Evolutionary conservation across 2,797 vertebrate species (phyloP), one percentile per base, ranked within the genome.

Genomic region (Hippoglossus hippoglossus): DNA sequence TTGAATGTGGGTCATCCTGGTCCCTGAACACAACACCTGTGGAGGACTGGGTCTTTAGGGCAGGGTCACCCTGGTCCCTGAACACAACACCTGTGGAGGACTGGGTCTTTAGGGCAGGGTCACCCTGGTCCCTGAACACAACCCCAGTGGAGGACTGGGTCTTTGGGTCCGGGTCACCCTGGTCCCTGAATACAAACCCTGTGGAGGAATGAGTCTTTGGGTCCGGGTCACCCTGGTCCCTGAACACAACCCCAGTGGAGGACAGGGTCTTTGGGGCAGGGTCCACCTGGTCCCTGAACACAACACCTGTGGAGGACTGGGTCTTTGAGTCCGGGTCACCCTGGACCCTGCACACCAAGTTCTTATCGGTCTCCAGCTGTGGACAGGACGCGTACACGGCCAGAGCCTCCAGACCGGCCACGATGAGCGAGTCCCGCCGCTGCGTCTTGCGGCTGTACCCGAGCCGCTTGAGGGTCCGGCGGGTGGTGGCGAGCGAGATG

Each of bases 381-480:
- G 75, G 19, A 3, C 69, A 16, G 19, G 72, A 50, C 0, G 67
- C 34, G 63, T 72, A 65, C 16, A 1, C 68, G 0, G 71, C 62
- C 0, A 78, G 9, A 36, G 78, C 75, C 16, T 75, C 78, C 64
- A 73, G 65, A 2, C 71, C 82, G 47, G 63, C 67, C 60, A 50
- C 39, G 8, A 75, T 41, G 4, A 84, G 64, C 0, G 63, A 6
- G 0, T 75, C 71, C n/a, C 58, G 57, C 18, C 51, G 71, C 53
- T 52, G 65, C 16, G 47, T 19, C 51, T 26, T 71, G 65, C 56
- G 65, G 34, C 60, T 75, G 72, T 84, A 87, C 0, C 85, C 82
- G 6, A 87, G 71, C 44, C 80, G 44, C 69, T 84, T 84, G 24
- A 87, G 2, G 55, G 80, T 82, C 53, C 85, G 26, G 49, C 75